Percentiles rank a stretch among this genome's conserved stretches.
phyloP scores from a whole-genome alignment of 2,113 vertebrate species.

The Paradoxurus hermaphroditus region DNA sequence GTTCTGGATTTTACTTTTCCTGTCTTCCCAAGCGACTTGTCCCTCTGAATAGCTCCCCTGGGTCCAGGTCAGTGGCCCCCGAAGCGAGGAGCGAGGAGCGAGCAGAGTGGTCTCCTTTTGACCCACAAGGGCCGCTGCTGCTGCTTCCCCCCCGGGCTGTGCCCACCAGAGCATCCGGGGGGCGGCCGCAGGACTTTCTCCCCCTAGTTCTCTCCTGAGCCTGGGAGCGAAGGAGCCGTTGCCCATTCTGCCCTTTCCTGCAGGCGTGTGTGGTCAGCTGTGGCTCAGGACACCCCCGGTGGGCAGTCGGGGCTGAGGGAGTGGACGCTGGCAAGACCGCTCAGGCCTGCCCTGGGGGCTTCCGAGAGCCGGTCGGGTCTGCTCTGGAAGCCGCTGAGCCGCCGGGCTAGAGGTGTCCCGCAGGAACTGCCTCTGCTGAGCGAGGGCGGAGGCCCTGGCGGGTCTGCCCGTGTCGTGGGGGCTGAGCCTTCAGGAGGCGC shows the following conservation, averaged over 20 bases:
- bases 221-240: neutral
- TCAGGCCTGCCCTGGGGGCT: neutral
- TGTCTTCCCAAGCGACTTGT: neutral
- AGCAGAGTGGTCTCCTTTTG: neutral
- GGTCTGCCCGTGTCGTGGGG: neutral
- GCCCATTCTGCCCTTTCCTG: neutral
- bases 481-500: neutral
- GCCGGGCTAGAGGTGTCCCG: neutral
- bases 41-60: neutral
- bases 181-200: neutral
- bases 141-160: neutral
- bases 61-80: neutral
- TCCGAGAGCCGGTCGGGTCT: neutral
- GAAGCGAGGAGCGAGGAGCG: neutral
- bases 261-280: neutral
- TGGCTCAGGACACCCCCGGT: neutral
- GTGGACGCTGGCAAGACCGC: neutral
- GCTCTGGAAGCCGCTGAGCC: neutral
- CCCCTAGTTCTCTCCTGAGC: neutral
- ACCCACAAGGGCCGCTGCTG: neutral
- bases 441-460: neutral
- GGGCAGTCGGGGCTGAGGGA: neutral
- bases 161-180: neutral
- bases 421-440: neutral
- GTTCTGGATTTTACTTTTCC: neutral